Evolutionary conservation across 1,140 invertebrate species (phyloP), one percentile per base, ranked within the genome.

Genomic region (Drosophila pseudoobscura): DNA sequence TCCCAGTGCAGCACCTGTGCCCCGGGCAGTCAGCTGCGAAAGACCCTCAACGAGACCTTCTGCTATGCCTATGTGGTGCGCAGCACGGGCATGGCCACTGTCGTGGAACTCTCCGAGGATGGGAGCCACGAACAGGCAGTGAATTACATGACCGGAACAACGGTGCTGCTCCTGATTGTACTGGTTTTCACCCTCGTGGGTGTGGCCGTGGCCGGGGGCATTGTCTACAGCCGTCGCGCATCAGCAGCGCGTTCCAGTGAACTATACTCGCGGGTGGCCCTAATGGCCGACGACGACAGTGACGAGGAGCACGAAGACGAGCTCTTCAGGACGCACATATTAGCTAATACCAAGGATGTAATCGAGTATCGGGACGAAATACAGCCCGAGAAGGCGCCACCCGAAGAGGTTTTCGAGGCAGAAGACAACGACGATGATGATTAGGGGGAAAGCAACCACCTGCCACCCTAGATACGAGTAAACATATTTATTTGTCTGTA

Each of bases 41-140:
- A 80, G 56, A 47, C 77, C 47, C 62, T 56, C 6, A 89, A 90
- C 45, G 89, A 90, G 55, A 85, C 89, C 35, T 78, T 60, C 15
- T 90, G 89, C 54, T 83, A 77, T 29, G 74, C 77, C 0, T 90
- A 90, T 58, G 84, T 85, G 26, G 89, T 90, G 24, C 84, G 89
- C 6, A 90, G 89, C 54, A 78, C 80, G 1, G 80, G 80, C 13
- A 56, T 58, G 49, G 72, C 89, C 56, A 75, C 75, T n/a, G 44
- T 82, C 0, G 50, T 76, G 15, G 83, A 87, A 26, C 22, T 75
- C 6, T 66, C 77, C 7, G 63, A 52, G 29, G 17, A 35, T 22
- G 47, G 41, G 3, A 50, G 8, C 7, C 31, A 45, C n/a, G 1
- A 26, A 5, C 29, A 35, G 44, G 17, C 35, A 11, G 17, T 60